Conservation (phyloP, 1,140 invertebrate species). For the Halesus radiatus region DNA sequence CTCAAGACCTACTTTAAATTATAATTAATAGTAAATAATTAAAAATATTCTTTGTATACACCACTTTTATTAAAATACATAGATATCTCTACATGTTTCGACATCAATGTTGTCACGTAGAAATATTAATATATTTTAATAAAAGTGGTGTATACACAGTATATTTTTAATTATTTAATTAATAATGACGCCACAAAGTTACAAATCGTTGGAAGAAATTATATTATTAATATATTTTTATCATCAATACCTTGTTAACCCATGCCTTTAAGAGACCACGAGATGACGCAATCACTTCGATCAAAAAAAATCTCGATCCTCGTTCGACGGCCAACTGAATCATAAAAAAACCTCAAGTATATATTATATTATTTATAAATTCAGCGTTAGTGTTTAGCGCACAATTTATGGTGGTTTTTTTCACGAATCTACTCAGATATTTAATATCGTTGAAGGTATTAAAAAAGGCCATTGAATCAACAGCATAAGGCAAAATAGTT, state of each 20-base stretch:
- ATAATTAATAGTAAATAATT: too few species aligned
- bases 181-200: too few species aligned
- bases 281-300: background rate
- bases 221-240: background rate
- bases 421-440: background rate
- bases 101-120: too few species aligned
- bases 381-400: conserved; percentile 5
- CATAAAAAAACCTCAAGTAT: background rate
- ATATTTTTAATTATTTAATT: too few species aligned
- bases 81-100: too few species aligned
- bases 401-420: conserved; percentile 19
- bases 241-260: background rate
- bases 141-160: too few species aligned
- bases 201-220: too few species aligned
- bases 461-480: background rate
- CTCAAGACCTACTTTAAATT: too few species aligned
- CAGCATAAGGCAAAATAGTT: too few species aligned
- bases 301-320: conserved; percentile 16
- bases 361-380: background rate
- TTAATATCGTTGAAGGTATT: background rate
- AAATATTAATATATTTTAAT: too few species aligned
- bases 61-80: too few species aligned
- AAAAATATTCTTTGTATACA: too few species aligned
- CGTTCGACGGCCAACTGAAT: background rate
- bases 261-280: background rate